Conservation (phyloP, 2,888 invertebrate genomes). For the Colostygia pectinataria region DNA sequence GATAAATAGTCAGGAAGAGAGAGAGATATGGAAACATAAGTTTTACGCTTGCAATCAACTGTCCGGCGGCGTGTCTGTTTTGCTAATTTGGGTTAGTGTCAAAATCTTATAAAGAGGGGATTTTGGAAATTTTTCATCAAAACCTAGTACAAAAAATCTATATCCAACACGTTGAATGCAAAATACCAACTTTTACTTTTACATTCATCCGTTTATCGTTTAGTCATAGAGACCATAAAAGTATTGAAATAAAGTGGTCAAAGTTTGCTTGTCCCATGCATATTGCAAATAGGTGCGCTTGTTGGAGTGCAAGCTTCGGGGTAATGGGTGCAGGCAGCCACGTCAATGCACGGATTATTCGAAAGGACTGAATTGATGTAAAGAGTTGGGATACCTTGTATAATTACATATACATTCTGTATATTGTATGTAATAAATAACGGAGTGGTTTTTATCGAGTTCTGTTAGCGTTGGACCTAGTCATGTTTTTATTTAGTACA, state of each 20-base stretch:
- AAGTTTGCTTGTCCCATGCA: slow-evolving; percentile 40
- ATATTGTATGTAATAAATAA: neutral
- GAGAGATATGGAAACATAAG: too few relatives aligned
- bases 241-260: slow-evolving; percentile 43
- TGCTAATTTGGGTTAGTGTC: too few relatives aligned
- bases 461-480: too few relatives aligned
- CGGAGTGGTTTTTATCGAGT: neutral
- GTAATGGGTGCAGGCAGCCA: slow-evolving; percentile 65
- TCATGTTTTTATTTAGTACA: too few relatives aligned
- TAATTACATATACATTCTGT: neutral
- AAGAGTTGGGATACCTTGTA: slow-evolving; percentile 21
- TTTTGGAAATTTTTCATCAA: slow-evolving; percentile 12
- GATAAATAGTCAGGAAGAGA: too few relatives aligned
- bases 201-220: slow-evolving; percentile 36
- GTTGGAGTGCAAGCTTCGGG: slow-evolving; percentile 50
- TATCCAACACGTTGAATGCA: slow-evolving; percentile 14
- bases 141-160: slow-evolving; percentile 25
- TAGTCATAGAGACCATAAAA: slow-evolving; percentile 40
- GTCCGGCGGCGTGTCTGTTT: too few relatives aligned
- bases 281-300: slow-evolving; percentile 52
- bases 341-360: slow-evolving; percentile 77
- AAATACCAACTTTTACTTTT: slow-evolving; percentile 24
- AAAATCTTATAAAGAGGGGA: too few relatives aligned
- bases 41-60: too few relatives aligned
- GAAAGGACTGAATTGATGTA: slow-evolving; percentile 50